Base-by-base conservation (phyloP, 2,797 vertebrate genomes). In the Pempheris klunzingeri region DNA sequence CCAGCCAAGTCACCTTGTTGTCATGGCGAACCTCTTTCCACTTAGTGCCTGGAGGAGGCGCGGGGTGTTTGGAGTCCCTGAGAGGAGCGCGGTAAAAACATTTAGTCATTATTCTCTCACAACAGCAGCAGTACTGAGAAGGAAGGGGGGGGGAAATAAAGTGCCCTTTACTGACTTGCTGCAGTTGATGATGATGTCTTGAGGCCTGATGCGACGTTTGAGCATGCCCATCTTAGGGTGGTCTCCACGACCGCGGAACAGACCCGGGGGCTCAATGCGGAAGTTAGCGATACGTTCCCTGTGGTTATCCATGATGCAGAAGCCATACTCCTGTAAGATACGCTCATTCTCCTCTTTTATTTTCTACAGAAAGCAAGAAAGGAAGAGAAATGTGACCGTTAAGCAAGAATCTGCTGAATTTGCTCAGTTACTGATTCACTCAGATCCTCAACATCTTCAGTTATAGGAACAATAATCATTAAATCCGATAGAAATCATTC, bases 171-270 rank as follows among this genome's bases (percentile, higher is more conserved):
- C 97, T 92, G 88, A 99, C 98, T 98, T 99, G 97, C 98, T 99
- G 93, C 98, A 99, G 92, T 99, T 99, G 75, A 99, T 92, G 90
- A 99, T 99, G 87, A 99, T 97, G 85, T 99, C 96, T 82, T 97
- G 88, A 0, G 98, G 97, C 89, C 96, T 95, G 84, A 97, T 97
- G 57, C 98, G 96, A 15, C 97, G 96, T 91, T 99, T 99, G 55
- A 99, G 90, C 97, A 99, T 99, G 71, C 98, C 98, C 97, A 99
- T 99, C 83, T 99, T 99, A 14, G 98, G 98, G 82, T 99, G 98
- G 93, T 99, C 97, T 64, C 98, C 98, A 69, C 98, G 95, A 28
- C 98, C 98, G 34, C 98, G 96, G 89, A 99, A 99, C 43, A 99
- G 95, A 41, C 98, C 98, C 0, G 98, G 98, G 1, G 98, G 98